These are phyloP conservation scores for Oncorhynchus nerka DNA, from an alignment of 2,113 vertebrate genomes.

Conservation along the genomic window DNA sequence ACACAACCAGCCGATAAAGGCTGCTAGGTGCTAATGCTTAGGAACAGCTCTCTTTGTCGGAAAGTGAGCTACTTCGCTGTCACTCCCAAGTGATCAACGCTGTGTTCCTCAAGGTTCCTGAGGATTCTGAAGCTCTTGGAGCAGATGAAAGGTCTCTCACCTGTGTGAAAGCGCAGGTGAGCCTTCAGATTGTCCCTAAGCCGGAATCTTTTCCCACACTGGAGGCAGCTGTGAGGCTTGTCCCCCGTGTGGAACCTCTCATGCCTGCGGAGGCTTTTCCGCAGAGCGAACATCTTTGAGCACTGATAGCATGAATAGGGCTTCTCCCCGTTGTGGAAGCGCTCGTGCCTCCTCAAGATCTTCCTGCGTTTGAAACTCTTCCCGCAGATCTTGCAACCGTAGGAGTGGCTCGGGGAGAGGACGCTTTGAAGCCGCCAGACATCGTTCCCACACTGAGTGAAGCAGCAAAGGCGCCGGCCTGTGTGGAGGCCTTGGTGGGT, in stretches of 20 bases:
- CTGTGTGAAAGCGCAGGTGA: constrained; percentile 69
- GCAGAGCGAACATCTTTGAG: constrained; percentile 63
- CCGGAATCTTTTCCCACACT: constrained; percentile 70
- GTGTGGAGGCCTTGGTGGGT: constrained; percentile 70
- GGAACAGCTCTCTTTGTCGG: neutral
- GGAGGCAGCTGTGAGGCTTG: constrained; percentile 63
- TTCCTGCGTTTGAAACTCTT: constrained; percentile 69
- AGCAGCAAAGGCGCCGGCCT: constrained; percentile 73
- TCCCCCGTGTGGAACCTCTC: constrained; percentile 71
- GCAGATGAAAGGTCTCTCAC: constrained; percentile 69
- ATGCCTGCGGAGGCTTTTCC: constrained; percentile 71
- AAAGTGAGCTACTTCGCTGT: neutral
- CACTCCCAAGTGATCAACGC: constrained; percentile 28
- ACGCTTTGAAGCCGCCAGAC: constrained; percentile 64
- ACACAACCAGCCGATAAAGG: neutral
- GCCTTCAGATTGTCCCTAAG: constrained; percentile 69
- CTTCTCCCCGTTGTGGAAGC: constrained; percentile 71
- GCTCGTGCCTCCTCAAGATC: constrained; percentile 67
- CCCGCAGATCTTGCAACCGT: constrained; percentile 55
- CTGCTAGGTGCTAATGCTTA: neutral
- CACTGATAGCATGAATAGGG: constrained; percentile 65
- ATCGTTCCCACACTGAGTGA: constrained; percentile 49
- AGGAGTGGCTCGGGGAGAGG: constrained; percentile 43
- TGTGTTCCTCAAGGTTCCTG: constrained; percentile 68
- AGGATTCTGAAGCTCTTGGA: constrained; percentile 65